These are phyloP conservation scores for Mionectes olivaceus DNA, from an alignment of 2,797 vertebrate species.

Conservation along the genomic window DNA sequence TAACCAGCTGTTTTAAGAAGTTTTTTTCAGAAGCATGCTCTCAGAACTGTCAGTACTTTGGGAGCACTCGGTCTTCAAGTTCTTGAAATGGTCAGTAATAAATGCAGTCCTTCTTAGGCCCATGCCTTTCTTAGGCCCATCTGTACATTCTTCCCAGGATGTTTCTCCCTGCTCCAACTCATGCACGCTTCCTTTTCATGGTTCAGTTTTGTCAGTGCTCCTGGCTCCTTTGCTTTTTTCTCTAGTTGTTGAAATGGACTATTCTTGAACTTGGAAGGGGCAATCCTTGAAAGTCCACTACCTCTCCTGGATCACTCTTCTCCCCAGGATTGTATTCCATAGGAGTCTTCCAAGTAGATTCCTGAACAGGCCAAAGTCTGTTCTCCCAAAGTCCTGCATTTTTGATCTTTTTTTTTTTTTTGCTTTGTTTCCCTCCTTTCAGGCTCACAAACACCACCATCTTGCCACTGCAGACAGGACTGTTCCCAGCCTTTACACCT, in stretches of 20 bases:
- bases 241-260: rapidly evolving
- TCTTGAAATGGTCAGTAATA: background rate
- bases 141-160: background rate
- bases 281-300: background rate
- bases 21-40: background rate
- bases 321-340: background rate
- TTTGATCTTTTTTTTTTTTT: background rate
- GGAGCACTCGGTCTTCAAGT: background rate
- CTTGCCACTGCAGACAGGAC: background rate
- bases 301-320: background rate
- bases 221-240: background rate
- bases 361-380: background rate
- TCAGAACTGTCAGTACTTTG: background rate
- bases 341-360: background rate
- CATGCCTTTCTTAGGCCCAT: background rate
- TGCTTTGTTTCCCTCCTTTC: background rate
- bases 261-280: background rate
- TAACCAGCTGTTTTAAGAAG: background rate
- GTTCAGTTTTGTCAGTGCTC: background rate
- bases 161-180: background rate
- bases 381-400: background rate
- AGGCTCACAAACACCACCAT: background rate
- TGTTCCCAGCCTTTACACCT: background rate
- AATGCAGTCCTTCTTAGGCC: background rate
- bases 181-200: background rate